Evolutionary conservation across 2,888 invertebrate species (phyloP).

Genomic region (Drosophila picticornis): DNA sequence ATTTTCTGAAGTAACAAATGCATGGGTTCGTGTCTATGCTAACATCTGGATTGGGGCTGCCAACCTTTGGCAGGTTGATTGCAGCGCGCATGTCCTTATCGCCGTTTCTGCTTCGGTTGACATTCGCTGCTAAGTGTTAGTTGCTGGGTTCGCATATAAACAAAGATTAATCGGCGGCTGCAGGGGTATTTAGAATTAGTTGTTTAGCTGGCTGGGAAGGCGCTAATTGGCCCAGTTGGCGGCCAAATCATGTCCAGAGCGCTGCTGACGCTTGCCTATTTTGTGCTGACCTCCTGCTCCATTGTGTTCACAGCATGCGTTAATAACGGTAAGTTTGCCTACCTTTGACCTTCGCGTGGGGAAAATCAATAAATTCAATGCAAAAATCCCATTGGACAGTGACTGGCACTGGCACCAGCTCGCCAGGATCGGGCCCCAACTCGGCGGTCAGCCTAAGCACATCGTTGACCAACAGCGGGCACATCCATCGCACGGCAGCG

Average conservation of each 20-base stretch:
- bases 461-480: conserved; percentile 86
- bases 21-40: conserved; percentile 34
- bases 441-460: conserved; percentile 50
- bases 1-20: background rate
- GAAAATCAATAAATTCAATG: conserved; percentile 61
- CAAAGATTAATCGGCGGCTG: conserved; percentile 35
- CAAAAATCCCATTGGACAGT: conserved; percentile 31
- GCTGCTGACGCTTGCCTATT: conserved; percentile 59
- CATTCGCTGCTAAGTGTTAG: conserved; percentile 39
- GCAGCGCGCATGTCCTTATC: conserved; percentile 57
- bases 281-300: conserved; percentile 62
- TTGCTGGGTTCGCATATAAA: conserved; percentile 48
- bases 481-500: conserved; percentile 91
- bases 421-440: conserved; percentile 78
- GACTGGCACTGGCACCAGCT: conserved; percentile 71
- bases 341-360: conserved; percentile 31
- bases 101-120: conserved; percentile 24
- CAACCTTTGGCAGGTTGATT: background rate
- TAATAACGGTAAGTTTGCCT: conserved; percentile 57
- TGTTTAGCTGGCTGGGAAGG: conserved; percentile 28
- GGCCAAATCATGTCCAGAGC: conserved; percentile 58
- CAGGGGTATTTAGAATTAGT: background rate
- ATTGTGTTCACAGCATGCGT: conserved; percentile 72
- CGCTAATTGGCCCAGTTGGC: conserved; percentile 19
- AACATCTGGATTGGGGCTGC: background rate